Percentiles rank a stretch among this genome's conserved stretches.
Conservation (phyloP, 1,140 invertebrate genomes). For the Anoplophora glabripennis region DNA sequence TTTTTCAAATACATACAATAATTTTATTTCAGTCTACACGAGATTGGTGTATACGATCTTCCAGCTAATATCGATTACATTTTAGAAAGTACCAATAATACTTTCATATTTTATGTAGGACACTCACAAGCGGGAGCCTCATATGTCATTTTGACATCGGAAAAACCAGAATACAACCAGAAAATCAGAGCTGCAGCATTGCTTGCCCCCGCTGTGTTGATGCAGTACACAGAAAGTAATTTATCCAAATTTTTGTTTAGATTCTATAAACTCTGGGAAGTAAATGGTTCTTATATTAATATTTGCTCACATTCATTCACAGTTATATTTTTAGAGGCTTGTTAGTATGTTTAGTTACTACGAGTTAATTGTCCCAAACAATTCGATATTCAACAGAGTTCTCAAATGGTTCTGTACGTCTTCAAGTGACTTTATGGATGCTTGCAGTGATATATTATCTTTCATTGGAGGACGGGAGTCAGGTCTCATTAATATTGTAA, state of each 20-base stretch:
- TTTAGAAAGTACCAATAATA: slow-evolving; percentile 23
- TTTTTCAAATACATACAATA: not conserved
- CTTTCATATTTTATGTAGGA: slow-evolving; percentile 31
- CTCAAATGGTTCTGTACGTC: too few species aligned
- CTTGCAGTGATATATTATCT: too few species aligned
- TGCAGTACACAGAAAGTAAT: not conserved
- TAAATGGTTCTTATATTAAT: too few species aligned
- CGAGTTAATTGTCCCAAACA: too few species aligned
- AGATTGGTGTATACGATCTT: slow-evolving; percentile 56
- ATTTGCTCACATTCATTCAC: too few species aligned
- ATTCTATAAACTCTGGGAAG: too few species aligned
- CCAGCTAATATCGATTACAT: slow-evolving; percentile 60
- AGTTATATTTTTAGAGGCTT: too few species aligned
- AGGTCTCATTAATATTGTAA: too few species aligned
- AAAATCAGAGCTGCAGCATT: slow-evolving; percentile 48
- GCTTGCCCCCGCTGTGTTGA: slow-evolving; percentile 21
- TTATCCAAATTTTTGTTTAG: not conserved
- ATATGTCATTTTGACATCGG: slow-evolving; percentile 63
- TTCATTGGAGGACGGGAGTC: too few species aligned
- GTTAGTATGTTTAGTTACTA: too few species aligned
- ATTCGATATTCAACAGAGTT: too few species aligned
- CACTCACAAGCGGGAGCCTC: slow-evolving; percentile 56
- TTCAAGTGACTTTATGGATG: too few species aligned
- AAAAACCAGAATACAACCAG: slow-evolving; percentile 59
- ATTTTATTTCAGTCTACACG: slow-evolving; percentile 33